These are phyloP conservation scores for Limnephilus lunatus DNA, from an alignment of 2,888 invertebrate species.

Conservation along the genomic window DNA sequence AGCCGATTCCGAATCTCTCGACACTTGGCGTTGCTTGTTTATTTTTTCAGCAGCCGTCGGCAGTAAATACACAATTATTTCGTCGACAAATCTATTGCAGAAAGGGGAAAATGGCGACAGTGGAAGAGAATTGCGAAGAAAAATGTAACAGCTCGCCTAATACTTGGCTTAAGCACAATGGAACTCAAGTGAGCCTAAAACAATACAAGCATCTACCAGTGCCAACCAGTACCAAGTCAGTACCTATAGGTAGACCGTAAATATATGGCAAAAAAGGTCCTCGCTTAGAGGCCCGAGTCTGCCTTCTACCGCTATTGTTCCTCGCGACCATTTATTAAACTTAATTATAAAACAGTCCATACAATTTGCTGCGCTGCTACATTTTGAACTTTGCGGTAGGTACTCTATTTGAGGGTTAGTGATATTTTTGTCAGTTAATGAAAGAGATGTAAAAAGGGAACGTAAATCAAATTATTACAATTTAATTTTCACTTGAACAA, in stretches of 20 bases:
- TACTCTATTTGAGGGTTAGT: slow-evolving; percentile 52
- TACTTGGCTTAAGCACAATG: slow-evolving; percentile 42
- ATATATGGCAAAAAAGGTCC: slow-evolving; percentile 60
- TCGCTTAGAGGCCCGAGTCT: slow-evolving; percentile 24
- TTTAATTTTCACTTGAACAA: slow-evolving; percentile 44
- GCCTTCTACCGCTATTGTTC: slow-evolving; percentile 47
- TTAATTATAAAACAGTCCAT: slow-evolving; percentile 61
- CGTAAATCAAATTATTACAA: slow-evolving; percentile 44
- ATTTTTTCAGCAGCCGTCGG: slow-evolving; percentile 24
- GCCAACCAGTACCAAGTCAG: no score
- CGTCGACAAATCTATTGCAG: slow-evolving; percentile 41
- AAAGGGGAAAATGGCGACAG: slow-evolving; percentile 4
- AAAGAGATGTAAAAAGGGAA: slow-evolving; percentile 42
- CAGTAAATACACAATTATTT: slow-evolving; percentile 49
- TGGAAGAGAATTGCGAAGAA: slow-evolving; percentile 31
- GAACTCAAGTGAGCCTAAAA: slow-evolving; percentile 55
- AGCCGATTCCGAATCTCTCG: slow-evolving; percentile 25
- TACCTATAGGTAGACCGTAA: slow-evolving; percentile 45
- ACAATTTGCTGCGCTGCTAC: slow-evolving; percentile 59
- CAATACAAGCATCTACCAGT: slow-evolving; percentile 38
- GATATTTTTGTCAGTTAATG: slow-evolving; percentile 49
- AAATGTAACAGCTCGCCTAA: slow-evolving; percentile 30
- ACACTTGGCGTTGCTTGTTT: neutral
- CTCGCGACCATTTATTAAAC: slow-evolving; percentile 57
- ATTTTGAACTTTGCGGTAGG: slow-evolving; percentile 56